Evolutionary conservation across 2,797 vertebrate species (phyloP), one percentile per base, ranked within the genome.

Genomic region (Streptopelia turtur): DNA sequence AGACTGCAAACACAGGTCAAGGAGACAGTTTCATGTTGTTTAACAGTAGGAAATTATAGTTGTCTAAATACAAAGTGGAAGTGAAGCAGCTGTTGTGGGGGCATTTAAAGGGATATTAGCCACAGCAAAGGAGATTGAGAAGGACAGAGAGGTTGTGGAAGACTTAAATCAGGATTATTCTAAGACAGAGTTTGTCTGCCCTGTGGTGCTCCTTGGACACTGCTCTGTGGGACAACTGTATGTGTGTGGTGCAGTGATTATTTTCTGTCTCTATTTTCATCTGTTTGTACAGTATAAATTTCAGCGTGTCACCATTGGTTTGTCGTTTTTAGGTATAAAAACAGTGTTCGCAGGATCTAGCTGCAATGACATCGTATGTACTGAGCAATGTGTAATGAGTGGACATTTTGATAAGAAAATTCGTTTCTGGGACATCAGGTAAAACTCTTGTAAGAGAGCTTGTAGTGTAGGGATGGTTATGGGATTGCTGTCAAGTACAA

Each of bases 321-420:
- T 92, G 7, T 72, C 28, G 16, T 69, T 85, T 94, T 74, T 96
- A 99, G 99, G 99, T 98, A 99, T 99, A 98, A 99, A 99, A 98
- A 99, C 99, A 0, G 99, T 99, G 63, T 99, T 99, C 92, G 99
- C 99, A 0, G 99, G 99, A 12, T 99, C 99, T 94, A 99, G 99
- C 97, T 99, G 99, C 96, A 99, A 99, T 31, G 99, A 99, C 94
- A 99, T 99, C 0, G 99, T 99, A 31, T 99, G 99, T 96, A 99
- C 99, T 1, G 99, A 99, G 93, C 99, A 99, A 87, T 99, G 99
- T 94, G 99, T 99, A 49, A 99, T 99, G 99, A 99, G 99, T 28
- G 99, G 99, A 81, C 99, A 99, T 95, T 99, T 99, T 53, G 99
- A 99, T 87, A 99, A 99, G 98, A 99, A 99, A 94, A 98, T 99